Conservation (phyloP, 2,113 vertebrate genomes). For the Oceanites oceanicus region DNA sequence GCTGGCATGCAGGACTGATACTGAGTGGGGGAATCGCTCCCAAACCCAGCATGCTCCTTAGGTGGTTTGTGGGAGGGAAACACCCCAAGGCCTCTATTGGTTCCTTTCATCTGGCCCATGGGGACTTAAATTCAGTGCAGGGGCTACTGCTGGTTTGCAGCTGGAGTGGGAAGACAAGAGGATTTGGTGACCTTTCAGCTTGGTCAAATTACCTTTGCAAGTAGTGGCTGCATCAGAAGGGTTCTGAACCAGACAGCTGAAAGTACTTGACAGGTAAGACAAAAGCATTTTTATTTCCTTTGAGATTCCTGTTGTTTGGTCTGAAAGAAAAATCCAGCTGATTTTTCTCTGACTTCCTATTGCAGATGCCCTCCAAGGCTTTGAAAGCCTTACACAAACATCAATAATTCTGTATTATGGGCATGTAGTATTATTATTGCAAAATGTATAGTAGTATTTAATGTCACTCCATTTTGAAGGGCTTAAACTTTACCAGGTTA, state of each 20-base stretch:
- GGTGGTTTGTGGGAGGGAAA: conserved; percentile 41
- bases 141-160: neutral
- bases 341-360: neutral
- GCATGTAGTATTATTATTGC: neutral
- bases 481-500: neutral
- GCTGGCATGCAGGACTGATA: neutral
- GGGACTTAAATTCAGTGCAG: conserved; percentile 60
- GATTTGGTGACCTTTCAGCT: neutral
- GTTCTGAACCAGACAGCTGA: neutral
- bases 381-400: neutral
- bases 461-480: neutral
- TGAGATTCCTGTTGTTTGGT: neutral
- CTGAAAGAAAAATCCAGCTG: neutral
- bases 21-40: neutral
- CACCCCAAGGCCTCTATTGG: conserved; percentile 74
- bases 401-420: neutral
- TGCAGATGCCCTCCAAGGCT: neutral
- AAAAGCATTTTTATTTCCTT: neutral
- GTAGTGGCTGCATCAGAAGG: neutral
- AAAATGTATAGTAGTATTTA: neutral
- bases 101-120: conserved; percentile 34
- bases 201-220: neutral
- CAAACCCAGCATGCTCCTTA: neutral
- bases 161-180: neutral
- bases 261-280: neutral